Evolutionary conservation across 1,140 invertebrate species (phyloP).

Genomic region (Microplitis demolitor): DNA sequence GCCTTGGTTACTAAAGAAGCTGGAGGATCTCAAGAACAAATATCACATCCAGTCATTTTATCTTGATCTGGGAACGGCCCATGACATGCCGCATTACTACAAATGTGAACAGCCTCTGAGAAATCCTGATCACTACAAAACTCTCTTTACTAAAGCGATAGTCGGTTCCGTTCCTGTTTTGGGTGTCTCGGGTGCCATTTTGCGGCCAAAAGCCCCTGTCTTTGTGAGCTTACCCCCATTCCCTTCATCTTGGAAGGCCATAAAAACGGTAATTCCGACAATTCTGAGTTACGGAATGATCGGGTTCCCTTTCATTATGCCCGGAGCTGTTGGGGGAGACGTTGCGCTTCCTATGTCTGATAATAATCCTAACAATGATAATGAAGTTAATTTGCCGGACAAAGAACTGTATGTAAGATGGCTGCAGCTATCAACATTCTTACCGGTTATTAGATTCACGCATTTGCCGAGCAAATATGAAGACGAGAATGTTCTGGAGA

Average conservation of each 20-base stretch:
- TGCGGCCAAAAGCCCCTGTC: conserved; percentile 79
- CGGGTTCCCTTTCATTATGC: conserved; percentile 91
- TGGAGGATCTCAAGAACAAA: conserved; percentile 71
- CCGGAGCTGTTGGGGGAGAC: conserved; percentile 91
- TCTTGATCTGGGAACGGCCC: conserved; percentile 86
- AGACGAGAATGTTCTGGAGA: conserved; percentile 74
- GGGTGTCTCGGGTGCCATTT: conserved; percentile 82
- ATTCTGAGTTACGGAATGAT: conserved; percentile 84
- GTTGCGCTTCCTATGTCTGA: conserved; percentile 66
- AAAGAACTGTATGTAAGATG: conserved; percentile 91
- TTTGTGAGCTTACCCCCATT: conserved; percentile 87
- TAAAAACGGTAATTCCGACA: conserved; percentile 84
- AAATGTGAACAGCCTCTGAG: conserved; percentile 72
- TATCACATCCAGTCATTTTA: conserved; percentile 89
- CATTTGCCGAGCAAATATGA: conserved; percentile 86
- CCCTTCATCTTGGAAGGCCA: conserved; percentile 85
- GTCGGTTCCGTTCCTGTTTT: conserved; percentile 72
- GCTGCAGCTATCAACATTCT: conserved; percentile 90
- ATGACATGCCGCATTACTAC: conserved; percentile 86
- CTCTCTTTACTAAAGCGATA: conserved; percentile 70
- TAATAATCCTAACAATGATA: conserved; percentile 63
- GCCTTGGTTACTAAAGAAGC: conserved; percentile 79
- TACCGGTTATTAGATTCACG: conserved; percentile 89
- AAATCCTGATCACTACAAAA: conserved; percentile 84
- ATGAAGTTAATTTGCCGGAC: conserved; percentile 71